Conservation (phyloP, 2,888 invertebrate genomes). For the Ormia ochracea region DNA sequence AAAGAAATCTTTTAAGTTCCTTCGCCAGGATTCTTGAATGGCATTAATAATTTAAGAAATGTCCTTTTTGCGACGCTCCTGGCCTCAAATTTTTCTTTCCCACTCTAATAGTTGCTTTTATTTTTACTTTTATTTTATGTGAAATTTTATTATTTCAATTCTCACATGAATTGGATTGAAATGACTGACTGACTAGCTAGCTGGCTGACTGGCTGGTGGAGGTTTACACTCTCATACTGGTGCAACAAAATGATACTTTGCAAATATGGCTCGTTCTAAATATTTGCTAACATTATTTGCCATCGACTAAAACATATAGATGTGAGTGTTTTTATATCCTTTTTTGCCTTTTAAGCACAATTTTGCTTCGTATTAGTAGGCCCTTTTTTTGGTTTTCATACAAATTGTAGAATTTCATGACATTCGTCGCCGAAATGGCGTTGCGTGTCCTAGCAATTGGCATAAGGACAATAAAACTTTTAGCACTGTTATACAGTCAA, state of each 20-base stretch:
- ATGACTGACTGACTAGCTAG: slow-evolving; percentile 5
- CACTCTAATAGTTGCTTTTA: neutral
- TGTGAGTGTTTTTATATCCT: neutral
- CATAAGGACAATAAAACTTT: slow-evolving; percentile 56
- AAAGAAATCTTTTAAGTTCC: no score
- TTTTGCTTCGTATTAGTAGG: neutral
- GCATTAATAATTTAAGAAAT: no score
- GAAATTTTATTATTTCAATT: slow-evolving; percentile 9
- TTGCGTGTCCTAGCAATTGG: slow-evolving; percentile 58
- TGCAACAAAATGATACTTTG: neutral
- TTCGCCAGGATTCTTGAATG: no score
- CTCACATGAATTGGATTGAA: neutral
- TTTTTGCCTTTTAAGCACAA: neutral
- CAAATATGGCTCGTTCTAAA: neutral
- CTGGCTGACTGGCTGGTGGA: neutral
- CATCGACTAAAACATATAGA: neutral
- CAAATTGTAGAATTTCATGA: slow-evolving; percentile 50
- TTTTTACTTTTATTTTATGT: neutral
- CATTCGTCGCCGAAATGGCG: slow-evolving; percentile 58
- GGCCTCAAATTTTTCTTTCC: neutral
- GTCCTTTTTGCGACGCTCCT: neutral
- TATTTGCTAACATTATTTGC: neutral
- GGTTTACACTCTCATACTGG: neutral
- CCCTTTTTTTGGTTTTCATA: neutral
- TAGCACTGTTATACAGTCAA: neutral